Percentiles rank a stretch among this genome's conserved stretches.
These are phyloP conservation scores for Orthonyx spaldingii DNA, from an alignment of 2,113 vertebrate species.

Conservation along the genomic window DNA sequence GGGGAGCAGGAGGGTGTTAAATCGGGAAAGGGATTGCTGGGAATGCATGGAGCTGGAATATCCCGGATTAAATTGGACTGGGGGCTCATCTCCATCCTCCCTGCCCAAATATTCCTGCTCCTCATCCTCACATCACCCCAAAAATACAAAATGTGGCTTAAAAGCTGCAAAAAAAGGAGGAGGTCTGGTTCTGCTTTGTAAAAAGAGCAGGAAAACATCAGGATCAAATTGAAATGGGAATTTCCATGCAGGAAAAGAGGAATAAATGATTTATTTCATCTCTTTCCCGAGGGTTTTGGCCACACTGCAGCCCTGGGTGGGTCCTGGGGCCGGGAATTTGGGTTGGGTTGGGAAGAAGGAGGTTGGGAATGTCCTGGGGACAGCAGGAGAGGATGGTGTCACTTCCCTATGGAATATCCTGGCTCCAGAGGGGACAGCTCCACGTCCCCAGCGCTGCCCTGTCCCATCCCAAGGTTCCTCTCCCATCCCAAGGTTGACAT, in stretches of 20 bases:
- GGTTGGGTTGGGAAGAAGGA: accelerated
- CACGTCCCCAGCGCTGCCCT: not conserved
- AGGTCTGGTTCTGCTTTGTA: accelerated
- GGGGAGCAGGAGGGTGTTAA: not conserved
- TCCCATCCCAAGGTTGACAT: accelerated
- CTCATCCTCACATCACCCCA: accelerated
- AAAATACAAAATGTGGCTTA: accelerated
- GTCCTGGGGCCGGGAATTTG: accelerated
- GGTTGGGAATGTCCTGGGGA: not conserved
- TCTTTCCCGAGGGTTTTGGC: not conserved
- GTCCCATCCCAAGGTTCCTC: not conserved
- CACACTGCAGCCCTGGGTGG: not conserved
- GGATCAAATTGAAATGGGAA: accelerated
- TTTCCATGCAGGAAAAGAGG: not conserved
- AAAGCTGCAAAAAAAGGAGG: not conserved
- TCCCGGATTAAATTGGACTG: accelerated
- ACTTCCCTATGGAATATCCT: accelerated
- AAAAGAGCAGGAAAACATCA: accelerated
- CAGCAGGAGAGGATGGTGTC: not conserved
- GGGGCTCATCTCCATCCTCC: not conserved
- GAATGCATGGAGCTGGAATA: accelerated
- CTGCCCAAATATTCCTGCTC: not conserved
- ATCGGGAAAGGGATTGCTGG: not conserved
- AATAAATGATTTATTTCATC: accelerated
- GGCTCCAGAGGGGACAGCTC: not conserved